Percentiles rank a stretch among this genome's conserved stretches.
Evolutionary conservation across 2,113 vertebrate species (phyloP).

Genomic region (Poicephalus gulielmi): DNA sequence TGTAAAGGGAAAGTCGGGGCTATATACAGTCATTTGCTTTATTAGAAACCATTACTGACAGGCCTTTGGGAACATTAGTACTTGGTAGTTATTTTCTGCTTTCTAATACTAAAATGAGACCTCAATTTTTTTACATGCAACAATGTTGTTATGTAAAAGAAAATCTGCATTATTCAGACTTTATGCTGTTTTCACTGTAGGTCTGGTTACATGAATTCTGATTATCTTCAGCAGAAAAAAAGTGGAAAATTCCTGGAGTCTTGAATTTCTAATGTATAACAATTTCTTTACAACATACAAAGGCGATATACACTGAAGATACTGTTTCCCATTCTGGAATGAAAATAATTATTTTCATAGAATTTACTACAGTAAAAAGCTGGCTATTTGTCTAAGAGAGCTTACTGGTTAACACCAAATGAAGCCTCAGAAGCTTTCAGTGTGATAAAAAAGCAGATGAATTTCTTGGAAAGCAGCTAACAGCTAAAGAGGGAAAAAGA

Average conservation of each 20-base stretch:
- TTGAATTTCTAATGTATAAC: slow-evolving; percentile 2
- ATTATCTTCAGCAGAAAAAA: not conserved
- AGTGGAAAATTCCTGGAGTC: not conserved
- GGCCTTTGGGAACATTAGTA: not conserved
- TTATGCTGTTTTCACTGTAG: not conserved
- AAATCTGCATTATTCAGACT: not conserved
- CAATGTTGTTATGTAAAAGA: not conserved
- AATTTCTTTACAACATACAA: not conserved
- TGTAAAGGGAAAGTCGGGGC: not conserved
- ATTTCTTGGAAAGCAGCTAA: not conserved
- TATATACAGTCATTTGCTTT: not conserved
- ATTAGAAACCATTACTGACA: not conserved
- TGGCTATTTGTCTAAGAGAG: not conserved
- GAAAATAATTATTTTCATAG: not conserved
- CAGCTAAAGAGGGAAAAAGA: not conserved
- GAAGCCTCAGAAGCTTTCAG: not conserved
- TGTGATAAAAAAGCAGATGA: not conserved
- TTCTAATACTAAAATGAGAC: slow-evolving; percentile 9
- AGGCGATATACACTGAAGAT: not conserved
- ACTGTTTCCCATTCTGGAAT: not conserved
- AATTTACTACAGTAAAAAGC: not conserved
- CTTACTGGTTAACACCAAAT: not conserved
- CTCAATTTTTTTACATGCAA: not conserved
- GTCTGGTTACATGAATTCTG: slow-evolving; percentile 22
- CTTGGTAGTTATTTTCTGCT: not conserved